Evolutionary conservation across 2,888 invertebrate genomes (phyloP).

Genomic region (Cetonia aurata): DNA sequence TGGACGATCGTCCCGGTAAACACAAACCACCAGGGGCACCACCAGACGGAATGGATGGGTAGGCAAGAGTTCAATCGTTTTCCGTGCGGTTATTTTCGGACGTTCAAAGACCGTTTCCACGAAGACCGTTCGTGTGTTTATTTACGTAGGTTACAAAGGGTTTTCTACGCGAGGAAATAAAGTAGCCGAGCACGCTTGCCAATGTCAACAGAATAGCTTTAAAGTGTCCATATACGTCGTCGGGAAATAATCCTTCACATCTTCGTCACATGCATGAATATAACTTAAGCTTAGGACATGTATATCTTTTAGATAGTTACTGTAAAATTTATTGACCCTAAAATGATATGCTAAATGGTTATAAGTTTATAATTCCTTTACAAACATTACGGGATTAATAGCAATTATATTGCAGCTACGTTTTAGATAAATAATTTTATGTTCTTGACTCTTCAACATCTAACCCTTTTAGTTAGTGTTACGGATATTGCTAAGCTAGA

Average conservation of each 20-base stretch:
- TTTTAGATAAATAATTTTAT: too few species aligned
- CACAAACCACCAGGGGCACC: conserved; percentile 20
- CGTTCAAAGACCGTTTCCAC: conserved; percentile 30
- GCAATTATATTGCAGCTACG: too few species aligned
- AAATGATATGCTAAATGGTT: too few species aligned
- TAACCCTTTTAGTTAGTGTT: too few species aligned
- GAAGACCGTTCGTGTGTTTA: conserved; percentile 31
- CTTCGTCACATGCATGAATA: too few species aligned
- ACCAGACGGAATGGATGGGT: conserved; percentile 31
- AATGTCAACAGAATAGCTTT: conserved; percentile 30
- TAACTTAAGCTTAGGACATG: too few species aligned
- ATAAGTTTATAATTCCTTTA: too few species aligned
- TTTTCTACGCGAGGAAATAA: conserved; percentile 37
- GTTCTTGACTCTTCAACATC: too few species aligned
- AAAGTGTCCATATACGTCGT: neutral
- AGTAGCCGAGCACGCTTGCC: conserved; percentile 26
- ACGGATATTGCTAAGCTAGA: too few species aligned
- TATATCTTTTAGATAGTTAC: too few species aligned
- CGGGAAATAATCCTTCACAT: neutral
- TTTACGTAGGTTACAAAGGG: conserved; percentile 37
- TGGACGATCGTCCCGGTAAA: conserved; percentile 31
- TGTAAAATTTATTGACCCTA: too few species aligned
- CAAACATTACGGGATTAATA: too few species aligned
- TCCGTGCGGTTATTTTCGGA: conserved; percentile 31
- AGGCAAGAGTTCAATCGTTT: conserved; percentile 30